Conservation (phyloP, 2,797 vertebrate genomes). For the Graptemys geographica region DNA sequence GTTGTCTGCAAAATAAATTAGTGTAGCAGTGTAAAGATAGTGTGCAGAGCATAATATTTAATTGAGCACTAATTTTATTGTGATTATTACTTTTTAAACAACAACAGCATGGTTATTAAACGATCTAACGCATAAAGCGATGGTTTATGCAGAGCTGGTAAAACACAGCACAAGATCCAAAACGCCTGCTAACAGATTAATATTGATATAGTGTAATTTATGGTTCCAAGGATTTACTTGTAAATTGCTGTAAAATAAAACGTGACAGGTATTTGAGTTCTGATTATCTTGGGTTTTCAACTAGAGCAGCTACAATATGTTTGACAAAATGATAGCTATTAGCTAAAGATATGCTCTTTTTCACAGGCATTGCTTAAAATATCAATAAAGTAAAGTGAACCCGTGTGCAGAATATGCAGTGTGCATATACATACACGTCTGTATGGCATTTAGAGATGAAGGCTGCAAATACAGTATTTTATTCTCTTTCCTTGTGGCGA, state of each 20-base stretch:
- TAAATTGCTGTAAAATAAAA: slow-evolving; percentile 74
- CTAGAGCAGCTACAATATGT: slow-evolving; percentile 20
- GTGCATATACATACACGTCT: slow-evolving; percentile 15
- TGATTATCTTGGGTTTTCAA: slow-evolving; percentile 71
- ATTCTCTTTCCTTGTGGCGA: slow-evolving; percentile 14
- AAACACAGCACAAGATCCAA: slow-evolving; percentile 54
- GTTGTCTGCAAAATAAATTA: slow-evolving; percentile 80
- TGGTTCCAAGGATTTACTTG: slow-evolving; percentile 62
- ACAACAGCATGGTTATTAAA: slow-evolving; percentile 70
- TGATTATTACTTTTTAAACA: slow-evolving; percentile 80
- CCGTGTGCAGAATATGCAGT: slow-evolving; percentile 53
- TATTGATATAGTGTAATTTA: slow-evolving; percentile 72
- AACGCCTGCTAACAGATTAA: slow-evolving; percentile 70
- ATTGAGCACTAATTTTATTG: slow-evolving; percentile 77
- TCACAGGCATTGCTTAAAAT: slow-evolving; percentile 62
- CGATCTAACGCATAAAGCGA: slow-evolving; percentile 26
- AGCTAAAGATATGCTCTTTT: slow-evolving; percentile 63
- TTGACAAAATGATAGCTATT: slow-evolving; percentile 69
- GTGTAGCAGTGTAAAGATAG: slow-evolving; percentile 71
- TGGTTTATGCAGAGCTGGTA: slow-evolving; percentile 72
- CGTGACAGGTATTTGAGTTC: slow-evolving; percentile 73
- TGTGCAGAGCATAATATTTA: slow-evolving; percentile 66
- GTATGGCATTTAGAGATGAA: slow-evolving; percentile 43
- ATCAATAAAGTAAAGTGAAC: slow-evolving; percentile 69
- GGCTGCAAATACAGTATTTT: slow-evolving; percentile 52